Evolutionary conservation across 2,888 invertebrate genomes (phyloP), one percentile per base, ranked within the genome.

Genomic region (Sarcophaga variegata): DNA sequence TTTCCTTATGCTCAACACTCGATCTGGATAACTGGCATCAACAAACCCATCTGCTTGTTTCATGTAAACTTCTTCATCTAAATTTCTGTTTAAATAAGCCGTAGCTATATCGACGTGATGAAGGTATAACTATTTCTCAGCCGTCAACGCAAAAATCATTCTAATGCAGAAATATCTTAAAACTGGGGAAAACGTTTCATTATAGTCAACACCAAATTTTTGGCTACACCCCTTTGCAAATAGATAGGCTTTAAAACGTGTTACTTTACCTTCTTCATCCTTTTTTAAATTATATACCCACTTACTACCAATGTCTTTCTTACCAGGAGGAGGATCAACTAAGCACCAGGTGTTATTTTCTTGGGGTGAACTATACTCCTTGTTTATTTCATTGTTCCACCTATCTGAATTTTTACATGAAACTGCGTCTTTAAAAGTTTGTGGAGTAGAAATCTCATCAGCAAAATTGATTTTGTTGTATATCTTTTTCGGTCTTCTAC

Each of bases 281-380:
- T 25, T 64, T n/a, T 77, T 77, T 3, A 82, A 14, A 47, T 49
- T 78, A 25, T 74, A 89, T 1, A 89, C 88, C 88, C 88, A 89
- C 49, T 64, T 64, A 20, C 63, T 47, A 27, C 47, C 27, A 8
- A 64, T 74, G 4, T 62, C 45, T 4, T n/a, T 77, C 45, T 77
- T 67, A 59, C 59, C 59, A 8, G n/a, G 37, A 1, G 37, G 37
- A 37, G 5, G 37, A 37, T 37, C 6, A 37, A 37, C 37, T 37
- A 37, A 37, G 37, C 37, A 37, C 6, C 37, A 37, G 6, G 6
- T 37, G 47, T 49, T 62, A 25, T 75, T 77, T 17, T 14, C 27
- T 14, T 60, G 25, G 2, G 69, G 60, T 45, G 77, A 47, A 12
- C 4, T 14, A 47, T 60, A 60, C 60, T 77, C 60, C 8, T n/a